A percentile compares a stretch with the other conserved stretches of the same genome.
Conservation (phyloP, 2,888 invertebrate species). For the Ctenicera cuprea region DNA sequence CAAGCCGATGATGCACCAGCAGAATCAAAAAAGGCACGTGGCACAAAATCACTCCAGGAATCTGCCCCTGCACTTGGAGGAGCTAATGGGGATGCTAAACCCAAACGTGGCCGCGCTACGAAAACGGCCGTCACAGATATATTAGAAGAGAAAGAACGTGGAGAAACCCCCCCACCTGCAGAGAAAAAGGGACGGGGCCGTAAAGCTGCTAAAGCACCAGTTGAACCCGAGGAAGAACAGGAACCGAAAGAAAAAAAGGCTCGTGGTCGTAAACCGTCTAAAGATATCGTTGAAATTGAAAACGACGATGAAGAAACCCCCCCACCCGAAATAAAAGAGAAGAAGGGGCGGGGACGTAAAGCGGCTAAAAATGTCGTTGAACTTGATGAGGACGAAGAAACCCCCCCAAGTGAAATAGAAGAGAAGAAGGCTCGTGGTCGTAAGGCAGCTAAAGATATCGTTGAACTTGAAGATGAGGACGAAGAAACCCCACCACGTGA, state of each 20-base stretch:
- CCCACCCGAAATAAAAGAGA: background rate
- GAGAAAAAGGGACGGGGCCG: constrained; percentile 19
- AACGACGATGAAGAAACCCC: background rate
- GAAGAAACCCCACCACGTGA: too few relatives aligned
- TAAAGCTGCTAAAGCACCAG: constrained; percentile 27
- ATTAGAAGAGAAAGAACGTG: too few relatives aligned
- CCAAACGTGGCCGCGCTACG: background rate
- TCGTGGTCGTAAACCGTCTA: background rate
- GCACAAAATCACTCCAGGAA: background rate
- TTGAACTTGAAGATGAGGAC: constrained; percentile 35
- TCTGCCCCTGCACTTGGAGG: background rate
- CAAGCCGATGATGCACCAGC: background rate
- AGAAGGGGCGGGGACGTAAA: background rate
- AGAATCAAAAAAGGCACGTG: background rate
- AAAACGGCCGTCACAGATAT: background rate
- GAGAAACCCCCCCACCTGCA: background rate
- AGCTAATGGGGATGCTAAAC: background rate
- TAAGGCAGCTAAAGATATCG: too few relatives aligned
- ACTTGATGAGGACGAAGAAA: too few relatives aligned
- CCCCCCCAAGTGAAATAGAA: too few relatives aligned
- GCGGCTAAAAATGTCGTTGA: too few relatives aligned
- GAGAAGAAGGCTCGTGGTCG: too few relatives aligned
- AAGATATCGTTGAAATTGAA: background rate
- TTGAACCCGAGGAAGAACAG: constrained; percentile 65
- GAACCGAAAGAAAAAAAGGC: constrained; percentile 49